These are phyloP conservation scores for Labeo calbasu DNA, from an alignment of 2,797 vertebrate genomes.

Conservation along the genomic window DNA sequence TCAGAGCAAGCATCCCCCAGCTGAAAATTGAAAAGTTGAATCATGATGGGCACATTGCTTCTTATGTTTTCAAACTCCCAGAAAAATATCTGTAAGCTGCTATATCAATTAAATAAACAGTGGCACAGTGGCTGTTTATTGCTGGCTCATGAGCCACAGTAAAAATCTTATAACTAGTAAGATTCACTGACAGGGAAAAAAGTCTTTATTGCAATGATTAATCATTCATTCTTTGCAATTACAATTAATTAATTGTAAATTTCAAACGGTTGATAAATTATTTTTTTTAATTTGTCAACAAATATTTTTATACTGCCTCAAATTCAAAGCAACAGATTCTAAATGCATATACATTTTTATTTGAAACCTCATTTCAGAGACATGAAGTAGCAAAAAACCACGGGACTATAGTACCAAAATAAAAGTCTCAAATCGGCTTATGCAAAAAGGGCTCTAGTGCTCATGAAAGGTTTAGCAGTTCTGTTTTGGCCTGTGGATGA, in stretches of 20 bases:
- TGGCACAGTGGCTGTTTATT: background rate
- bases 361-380: background rate
- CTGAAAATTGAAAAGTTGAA: constrained; percentile 7
- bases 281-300: background rate
- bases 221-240: background rate
- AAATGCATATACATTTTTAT: background rate
- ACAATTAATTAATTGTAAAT: background rate
- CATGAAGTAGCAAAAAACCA: background rate
- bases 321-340: background rate
- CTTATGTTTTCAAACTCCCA: constrained; percentile 8
- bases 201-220: background rate
- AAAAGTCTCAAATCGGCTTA: background rate
- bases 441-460: constrained; percentile 3
- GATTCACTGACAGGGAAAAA: fast-evolving
- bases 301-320: no score
- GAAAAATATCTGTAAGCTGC: background rate
- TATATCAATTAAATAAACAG: background rate
- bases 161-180: background rate
- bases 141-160: background rate
- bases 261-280: background rate
- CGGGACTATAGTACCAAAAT: background rate
- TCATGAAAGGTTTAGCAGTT: constrained; percentile 14
- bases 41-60: background rate
- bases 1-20: constrained; percentile 22
- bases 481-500: constrained; percentile 1